A percentile compares a stretch with the other conserved stretches of the same genome.
These are phyloP conservation scores for Dryadula phaetusa DNA, from an alignment of 2,888 invertebrate species.

Conservation along the genomic window DNA sequence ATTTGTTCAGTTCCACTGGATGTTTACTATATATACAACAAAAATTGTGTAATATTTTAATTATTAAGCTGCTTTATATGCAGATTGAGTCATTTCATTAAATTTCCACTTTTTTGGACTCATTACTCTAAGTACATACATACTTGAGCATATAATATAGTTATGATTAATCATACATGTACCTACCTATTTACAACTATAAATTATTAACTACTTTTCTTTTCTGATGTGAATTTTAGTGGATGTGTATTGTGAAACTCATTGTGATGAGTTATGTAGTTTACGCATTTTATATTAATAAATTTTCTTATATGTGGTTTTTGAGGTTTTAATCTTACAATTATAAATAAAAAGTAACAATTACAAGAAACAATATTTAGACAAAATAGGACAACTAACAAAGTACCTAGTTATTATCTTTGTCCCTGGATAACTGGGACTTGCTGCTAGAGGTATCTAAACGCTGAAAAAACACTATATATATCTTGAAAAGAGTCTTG, in stretches of 20 bases:
- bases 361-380: not conserved
- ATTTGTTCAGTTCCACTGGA: not conserved
- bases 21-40: not conserved
- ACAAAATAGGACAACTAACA: too few species aligned
- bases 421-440: not conserved
- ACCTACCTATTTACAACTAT: conserved; percentile 57
- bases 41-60: conserved; percentile 6
- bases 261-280: conserved; percentile 57
- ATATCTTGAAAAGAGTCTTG: not conserved
- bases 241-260: conserved; percentile 54
- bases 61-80: not conserved
- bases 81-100: conserved; percentile 1
- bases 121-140: conserved; percentile 50
- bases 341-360: not conserved
- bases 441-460: not conserved
- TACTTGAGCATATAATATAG: conserved; percentile 52
- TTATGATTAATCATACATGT: conserved; percentile 56
- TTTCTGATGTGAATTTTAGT: conserved; percentile 52
- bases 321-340: conserved; percentile 21
- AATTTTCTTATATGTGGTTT: conserved; percentile 79
- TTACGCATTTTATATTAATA: conserved; percentile 81
- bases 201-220: conserved; percentile 50
- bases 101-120: not conserved
- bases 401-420: too few species aligned
- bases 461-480: not conserved